phyloP scores from a whole-genome alignment of 2,797 vertebrate genomes.

The Myotis vivesi region DNA sequence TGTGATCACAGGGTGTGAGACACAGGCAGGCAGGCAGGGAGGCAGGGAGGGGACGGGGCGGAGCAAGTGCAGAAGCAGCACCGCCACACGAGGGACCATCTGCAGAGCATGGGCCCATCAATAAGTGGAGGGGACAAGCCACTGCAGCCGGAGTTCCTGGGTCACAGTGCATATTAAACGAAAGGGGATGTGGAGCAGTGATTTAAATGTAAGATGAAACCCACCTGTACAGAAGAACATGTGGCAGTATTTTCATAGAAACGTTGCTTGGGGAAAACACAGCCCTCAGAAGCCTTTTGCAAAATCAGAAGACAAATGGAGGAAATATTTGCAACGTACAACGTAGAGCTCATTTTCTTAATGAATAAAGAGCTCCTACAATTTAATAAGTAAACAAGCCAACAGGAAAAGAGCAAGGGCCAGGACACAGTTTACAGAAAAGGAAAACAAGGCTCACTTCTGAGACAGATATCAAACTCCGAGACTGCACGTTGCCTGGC shows the following conservation, averaged over 20 bases:
- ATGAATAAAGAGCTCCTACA: neutral
- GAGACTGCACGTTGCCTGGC: fast-evolving
- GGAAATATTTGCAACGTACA: too few relatives aligned
- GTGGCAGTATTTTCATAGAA: neutral
- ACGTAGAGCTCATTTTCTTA: neutral
- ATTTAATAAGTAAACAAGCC: neutral
- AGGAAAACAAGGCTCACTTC: neutral
- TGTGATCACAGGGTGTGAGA: fast-evolving
- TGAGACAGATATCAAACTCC: fast-evolving
- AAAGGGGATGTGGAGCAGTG: neutral
- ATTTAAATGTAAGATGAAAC: neutral
- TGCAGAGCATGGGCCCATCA: fast-evolving
- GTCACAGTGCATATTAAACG: neutral
- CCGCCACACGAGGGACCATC: fast-evolving
- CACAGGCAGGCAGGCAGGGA: fast-evolving
- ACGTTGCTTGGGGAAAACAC: neutral
- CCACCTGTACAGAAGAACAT: neutral
- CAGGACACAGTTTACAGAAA: neutral
- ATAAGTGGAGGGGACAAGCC: neutral
- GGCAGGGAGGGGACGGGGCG: fast-evolving
- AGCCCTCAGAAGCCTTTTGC: neutral
- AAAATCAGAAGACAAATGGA: neutral
- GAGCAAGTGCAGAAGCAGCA: too few relatives aligned
- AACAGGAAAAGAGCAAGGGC: neutral
- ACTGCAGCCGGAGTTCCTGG: neutral